Conservation (phyloP, 2,113 vertebrate genomes). For the Macheiramphus alcinus region DNA sequence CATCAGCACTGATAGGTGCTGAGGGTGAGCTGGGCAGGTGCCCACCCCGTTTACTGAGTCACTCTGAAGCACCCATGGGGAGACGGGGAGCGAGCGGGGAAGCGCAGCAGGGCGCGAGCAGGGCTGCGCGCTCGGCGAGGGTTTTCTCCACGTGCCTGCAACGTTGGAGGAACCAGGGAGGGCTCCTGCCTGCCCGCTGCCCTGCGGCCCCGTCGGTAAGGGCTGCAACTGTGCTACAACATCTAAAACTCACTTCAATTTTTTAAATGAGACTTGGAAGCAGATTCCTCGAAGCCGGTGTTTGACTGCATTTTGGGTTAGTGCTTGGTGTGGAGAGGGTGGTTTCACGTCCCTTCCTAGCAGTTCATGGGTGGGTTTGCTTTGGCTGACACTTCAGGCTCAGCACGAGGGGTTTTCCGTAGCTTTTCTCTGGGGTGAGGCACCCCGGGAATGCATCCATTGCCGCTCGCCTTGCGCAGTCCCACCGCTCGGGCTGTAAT, state of each 20-base stretch:
- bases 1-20: not conserved
- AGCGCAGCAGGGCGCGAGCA: not conserved
- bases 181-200: not conserved
- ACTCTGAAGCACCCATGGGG: accelerated
- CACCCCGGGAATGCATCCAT: not conserved
- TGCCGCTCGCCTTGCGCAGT: not conserved
- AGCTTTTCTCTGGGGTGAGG: not conserved
- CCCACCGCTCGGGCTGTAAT: not conserved
- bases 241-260: accelerated
- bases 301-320: not conserved
- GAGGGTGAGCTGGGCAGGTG: not conserved
- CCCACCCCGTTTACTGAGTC: not conserved
- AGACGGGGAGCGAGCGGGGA: not conserved
- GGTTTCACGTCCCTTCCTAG: not conserved
- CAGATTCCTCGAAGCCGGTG: not conserved
- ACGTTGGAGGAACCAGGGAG: accelerated
- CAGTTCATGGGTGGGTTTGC: not conserved
- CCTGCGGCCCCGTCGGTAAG: accelerated
- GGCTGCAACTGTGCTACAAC: not conserved
- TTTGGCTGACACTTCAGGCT: not conserved
- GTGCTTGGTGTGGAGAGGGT: not conserved
- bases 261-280: not conserved
- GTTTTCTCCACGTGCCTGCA: accelerated
- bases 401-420: not conserved
- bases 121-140: accelerated